Evolutionary conservation across 37 sponge, comb jelly and placozoan genomes (phyloP).

Genomic region (Eunapius fragilis): DNA sequence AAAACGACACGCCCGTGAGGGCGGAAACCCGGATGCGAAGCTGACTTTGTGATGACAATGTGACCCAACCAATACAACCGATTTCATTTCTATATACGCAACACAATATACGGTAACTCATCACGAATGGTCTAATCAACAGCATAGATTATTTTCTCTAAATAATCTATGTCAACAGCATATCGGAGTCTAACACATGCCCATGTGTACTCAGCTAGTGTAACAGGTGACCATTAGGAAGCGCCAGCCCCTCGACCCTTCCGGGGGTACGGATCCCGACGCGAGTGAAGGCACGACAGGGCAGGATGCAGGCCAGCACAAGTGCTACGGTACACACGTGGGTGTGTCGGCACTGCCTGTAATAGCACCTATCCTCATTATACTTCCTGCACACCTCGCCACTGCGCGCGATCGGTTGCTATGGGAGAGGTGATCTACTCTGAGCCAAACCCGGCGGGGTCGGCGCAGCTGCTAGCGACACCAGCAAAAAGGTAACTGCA

Average conservation of each 20-base stretch:
- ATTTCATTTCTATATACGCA: not conserved
- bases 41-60: not conserved
- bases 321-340: not conserved
- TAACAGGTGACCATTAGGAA: not conserved
- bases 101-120: not conserved
- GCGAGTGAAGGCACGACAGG: not conserved
- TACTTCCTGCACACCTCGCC: not conserved
- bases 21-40: not conserved
- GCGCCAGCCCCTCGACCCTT: slow-evolving; percentile 2
- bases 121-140: not conserved
- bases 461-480: not conserved
- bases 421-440: not conserved
- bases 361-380: not conserved
- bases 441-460: not conserved
- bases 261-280: slow-evolving; percentile 1
- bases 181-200: not conserved
- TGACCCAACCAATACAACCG: not conserved
- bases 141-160: too few species aligned
- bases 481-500: not conserved
- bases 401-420: not conserved
- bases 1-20: too few species aligned
- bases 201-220: not conserved
- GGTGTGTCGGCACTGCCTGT: not conserved
- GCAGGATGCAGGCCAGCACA: not conserved
- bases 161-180: too few species aligned